Percentiles rank a stretch among this genome's conserved stretches.
phyloP scores from a whole-genome alignment of 2,888 invertebrate genomes.

The Eubasilissa splendida region DNA sequence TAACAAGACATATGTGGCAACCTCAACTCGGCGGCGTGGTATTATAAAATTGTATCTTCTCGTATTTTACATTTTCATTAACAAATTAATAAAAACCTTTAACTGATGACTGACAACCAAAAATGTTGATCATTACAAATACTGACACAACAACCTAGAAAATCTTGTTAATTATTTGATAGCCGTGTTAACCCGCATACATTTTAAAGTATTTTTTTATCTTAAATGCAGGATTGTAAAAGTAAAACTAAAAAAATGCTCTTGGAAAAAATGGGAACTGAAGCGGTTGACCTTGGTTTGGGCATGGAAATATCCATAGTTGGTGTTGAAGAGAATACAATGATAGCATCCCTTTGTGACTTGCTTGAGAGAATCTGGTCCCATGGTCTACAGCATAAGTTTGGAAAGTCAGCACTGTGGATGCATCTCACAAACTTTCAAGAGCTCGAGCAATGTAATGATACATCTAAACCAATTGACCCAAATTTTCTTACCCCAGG shows the following conservation, averaged over 20 bases:
- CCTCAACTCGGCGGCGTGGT: too few relatives aligned
- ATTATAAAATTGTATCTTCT: too few relatives aligned
- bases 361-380: conserved; percentile 97
- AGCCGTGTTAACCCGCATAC: too few relatives aligned
- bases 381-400: conserved; percentile 95
- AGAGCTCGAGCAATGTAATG: conserved; percentile 82
- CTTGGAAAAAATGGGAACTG: conserved; percentile 98
- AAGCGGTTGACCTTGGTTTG: conserved; percentile 95
- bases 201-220: too few relatives aligned
- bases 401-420: conserved; percentile 98
- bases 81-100: too few relatives aligned
- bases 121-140: too few relatives aligned
- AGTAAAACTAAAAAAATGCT: conserved; percentile 98
- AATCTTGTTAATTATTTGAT: too few relatives aligned
- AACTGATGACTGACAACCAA: too few relatives aligned
- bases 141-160: too few relatives aligned
- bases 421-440: conserved; percentile 93
- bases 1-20: too few relatives aligned
- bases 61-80: too few relatives aligned
- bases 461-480: conserved; percentile 70
- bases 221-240: conserved; percentile 83
- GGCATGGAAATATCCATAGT: conserved; percentile 81
- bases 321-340: conserved; percentile 95
- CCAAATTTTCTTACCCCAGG: conserved; percentile 73
- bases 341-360: conserved; percentile 98